These are phyloP conservation scores for Argyra leucocephala DNA, from an alignment of 2,888 invertebrate genomes.

Conservation along the genomic window DNA sequence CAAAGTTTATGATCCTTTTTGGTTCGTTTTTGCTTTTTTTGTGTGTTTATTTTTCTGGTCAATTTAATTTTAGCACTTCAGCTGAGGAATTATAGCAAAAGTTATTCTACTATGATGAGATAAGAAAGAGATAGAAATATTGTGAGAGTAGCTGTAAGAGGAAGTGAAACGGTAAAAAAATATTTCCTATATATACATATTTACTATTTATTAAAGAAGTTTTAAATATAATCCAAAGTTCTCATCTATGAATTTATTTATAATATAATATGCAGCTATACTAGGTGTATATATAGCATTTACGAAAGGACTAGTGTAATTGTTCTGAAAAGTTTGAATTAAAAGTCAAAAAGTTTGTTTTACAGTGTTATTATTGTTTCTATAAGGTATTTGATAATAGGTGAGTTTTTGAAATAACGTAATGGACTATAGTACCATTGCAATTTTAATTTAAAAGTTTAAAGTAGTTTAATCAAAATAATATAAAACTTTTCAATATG, in stretches of 20 bases:
- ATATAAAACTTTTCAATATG: neutral
- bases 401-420: neutral
- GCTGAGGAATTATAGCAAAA: neutral
- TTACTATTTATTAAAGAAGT: too few species aligned
- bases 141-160: too few species aligned
- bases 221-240: neutral
- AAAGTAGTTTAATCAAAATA: neutral
- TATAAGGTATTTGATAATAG: neutral
- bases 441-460: constrained; percentile 4
- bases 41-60: neutral
- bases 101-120: neutral
- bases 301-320: neutral
- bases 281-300: neutral
- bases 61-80: constrained; percentile 4
- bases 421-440: neutral
- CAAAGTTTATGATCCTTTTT: neutral
- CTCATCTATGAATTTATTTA: neutral
- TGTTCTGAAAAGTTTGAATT: neutral
- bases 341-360: neutral
- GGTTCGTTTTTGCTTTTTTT: neutral
- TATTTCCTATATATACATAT: too few species aligned
- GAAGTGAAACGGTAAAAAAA: too few species aligned
- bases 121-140: too few species aligned
- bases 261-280: neutral
- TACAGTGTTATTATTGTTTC: neutral